Evolutionary conservation across 2,888 invertebrate genomes (phyloP).

Genomic region (Pseudanteris insignis): DNA sequence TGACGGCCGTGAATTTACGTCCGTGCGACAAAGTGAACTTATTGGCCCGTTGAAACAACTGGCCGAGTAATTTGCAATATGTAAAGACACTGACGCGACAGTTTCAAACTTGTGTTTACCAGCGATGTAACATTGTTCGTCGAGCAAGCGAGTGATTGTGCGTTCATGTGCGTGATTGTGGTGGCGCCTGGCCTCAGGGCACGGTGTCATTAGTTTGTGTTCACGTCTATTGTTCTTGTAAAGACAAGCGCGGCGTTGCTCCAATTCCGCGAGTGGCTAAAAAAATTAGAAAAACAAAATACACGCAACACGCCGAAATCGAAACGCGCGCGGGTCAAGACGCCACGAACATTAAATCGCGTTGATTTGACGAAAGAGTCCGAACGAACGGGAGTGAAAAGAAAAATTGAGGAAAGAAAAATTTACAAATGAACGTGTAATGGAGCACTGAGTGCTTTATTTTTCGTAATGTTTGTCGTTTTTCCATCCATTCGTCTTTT

Average conservation of each 20-base stretch:
- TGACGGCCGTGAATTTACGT: too few species aligned
- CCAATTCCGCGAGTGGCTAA: slow-evolving; percentile 49
- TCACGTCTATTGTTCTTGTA: slow-evolving; percentile 67
- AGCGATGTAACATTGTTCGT: slow-evolving; percentile 64
- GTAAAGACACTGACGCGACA: slow-evolving; percentile 24
- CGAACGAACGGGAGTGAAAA: too few species aligned
- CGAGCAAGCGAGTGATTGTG: slow-evolving; percentile 60
- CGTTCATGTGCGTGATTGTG: slow-evolving; percentile 61
- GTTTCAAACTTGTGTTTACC: slow-evolving; percentile 68
- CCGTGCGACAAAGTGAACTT: too few species aligned
- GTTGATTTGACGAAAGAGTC: too few species aligned
- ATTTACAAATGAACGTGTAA: too few species aligned
- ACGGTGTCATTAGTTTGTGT: slow-evolving; percentile 66
- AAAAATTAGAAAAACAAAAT: slow-evolving; percentile 9
- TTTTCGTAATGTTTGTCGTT: too few species aligned
- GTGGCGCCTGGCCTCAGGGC: slow-evolving; percentile 55
- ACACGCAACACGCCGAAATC: neutral
- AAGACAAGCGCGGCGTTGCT: slow-evolving; percentile 61
- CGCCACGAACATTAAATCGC: too few species aligned
- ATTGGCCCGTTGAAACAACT: neutral
- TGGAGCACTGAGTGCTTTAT: too few species aligned
- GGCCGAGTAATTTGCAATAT: slow-evolving; percentile 24
- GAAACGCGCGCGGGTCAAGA: neutral
- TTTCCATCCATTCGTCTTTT: too few species aligned
- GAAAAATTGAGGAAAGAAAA: too few species aligned